Evolutionary conservation across 2,797 vertebrate genomes (phyloP).

Genomic region (Graptemys geographica): DNA sequence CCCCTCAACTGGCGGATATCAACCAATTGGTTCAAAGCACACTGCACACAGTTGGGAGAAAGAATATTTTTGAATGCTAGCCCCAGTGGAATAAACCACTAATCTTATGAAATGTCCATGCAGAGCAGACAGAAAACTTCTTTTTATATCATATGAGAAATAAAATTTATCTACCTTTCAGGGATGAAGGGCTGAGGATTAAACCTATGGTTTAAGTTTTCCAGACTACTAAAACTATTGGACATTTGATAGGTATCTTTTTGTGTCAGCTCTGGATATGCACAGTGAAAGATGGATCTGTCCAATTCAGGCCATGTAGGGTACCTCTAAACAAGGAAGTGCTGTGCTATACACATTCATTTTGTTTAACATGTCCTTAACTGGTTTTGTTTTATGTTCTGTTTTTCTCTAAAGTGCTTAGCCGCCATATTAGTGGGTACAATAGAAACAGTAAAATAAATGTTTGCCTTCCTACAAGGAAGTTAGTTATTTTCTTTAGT

Average conservation of each 20-base stretch:
- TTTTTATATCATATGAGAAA: constrained; percentile 64
- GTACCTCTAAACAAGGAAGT: constrained; percentile 24
- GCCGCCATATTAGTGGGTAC: constrained; percentile 10
- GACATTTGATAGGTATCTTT: constrained; percentile 37
- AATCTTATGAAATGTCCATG: constrained; percentile 69
- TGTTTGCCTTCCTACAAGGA: neutral
- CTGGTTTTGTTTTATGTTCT: constrained; percentile 25
- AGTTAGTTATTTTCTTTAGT: neutral
- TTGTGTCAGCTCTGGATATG: constrained; percentile 9
- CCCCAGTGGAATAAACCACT: constrained; percentile 36
- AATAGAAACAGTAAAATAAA: constrained; percentile 40
- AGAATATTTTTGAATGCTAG: constrained; percentile 40
- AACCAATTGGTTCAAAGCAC: constrained; percentile 16
- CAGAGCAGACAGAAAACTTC: constrained; percentile 65
- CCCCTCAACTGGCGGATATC: neutral
- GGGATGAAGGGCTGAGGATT: constrained; percentile 47
- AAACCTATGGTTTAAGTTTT: constrained; percentile 31
- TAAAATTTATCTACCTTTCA: constrained; percentile 55
- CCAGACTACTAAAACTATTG: constrained; percentile 48
- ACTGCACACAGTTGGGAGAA: neutral
- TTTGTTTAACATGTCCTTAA: constrained; percentile 1
- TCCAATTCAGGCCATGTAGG: constrained; percentile 23
- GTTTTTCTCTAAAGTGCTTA: constrained; percentile 26
- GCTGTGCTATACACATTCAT: constrained; percentile 21
- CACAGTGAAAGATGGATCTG: constrained; percentile 16